Evolutionary conservation across 92 coral and sea anemone genomes (phyloP).

Genomic region (Chrysogorgia sp.): DNA sequence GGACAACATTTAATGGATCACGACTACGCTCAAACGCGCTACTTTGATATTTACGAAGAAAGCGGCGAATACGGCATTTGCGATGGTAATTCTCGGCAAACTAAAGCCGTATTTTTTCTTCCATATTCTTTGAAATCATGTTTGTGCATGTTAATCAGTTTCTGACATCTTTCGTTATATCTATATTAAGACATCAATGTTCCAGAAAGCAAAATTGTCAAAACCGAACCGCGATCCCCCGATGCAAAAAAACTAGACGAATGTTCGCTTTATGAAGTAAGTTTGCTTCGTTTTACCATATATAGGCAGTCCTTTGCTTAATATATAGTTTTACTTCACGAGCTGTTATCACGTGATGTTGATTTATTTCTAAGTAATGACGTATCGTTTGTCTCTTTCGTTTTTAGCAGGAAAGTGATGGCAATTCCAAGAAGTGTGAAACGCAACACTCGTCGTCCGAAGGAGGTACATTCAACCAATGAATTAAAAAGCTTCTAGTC

Average conservation of each 20-base stretch:
- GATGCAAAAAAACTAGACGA: neutral
- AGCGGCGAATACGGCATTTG: neutral
- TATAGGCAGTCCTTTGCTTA: neutral
- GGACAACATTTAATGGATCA: conserved; percentile 24
- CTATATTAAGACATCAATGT: neutral
- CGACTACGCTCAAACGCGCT: conserved; percentile 18
- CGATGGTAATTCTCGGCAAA: neutral
- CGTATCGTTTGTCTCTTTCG: neutral
- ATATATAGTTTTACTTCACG: neutral
- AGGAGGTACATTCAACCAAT: neutral
- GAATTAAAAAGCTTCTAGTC: neutral
- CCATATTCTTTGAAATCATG: too few species aligned
- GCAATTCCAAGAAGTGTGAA: conserved; percentile 6
- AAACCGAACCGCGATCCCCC: conserved; percentile 23
- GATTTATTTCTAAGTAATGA: too few species aligned
- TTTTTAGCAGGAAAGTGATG: conserved; percentile 15
- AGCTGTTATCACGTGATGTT: neutral
- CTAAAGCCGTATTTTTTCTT: neutral
- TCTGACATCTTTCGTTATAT: neutral
- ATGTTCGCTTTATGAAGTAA: conserved; percentile 24
- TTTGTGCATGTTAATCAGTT: too few species aligned
- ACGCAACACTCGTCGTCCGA: neutral
- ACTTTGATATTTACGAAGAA: conserved; percentile 16
- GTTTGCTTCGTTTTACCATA: conserved; percentile 3
- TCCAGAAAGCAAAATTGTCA: neutral